Evolutionary conservation across 2,113 vertebrate genomes (phyloP), one percentile per base, ranked within the genome.

Genomic region (Polypterus bichir): DNA sequence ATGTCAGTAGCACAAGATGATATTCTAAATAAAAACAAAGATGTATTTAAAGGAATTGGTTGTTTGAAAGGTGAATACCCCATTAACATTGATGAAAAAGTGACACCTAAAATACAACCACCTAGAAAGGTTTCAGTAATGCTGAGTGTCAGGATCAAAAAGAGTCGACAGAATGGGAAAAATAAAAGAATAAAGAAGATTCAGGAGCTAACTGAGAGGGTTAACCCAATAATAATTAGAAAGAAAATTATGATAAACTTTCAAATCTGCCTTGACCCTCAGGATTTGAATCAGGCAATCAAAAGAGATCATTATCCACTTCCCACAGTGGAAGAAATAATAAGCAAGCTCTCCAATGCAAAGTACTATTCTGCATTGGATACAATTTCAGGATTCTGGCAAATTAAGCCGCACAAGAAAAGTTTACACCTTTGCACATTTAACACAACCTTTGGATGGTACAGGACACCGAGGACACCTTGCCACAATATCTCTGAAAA

Each of bases 351-450:
- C 4, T 10, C 49, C 4, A 61, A 69, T 52, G 64, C 64, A 3
- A 64, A 63, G 49, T 69, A 69, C 54, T 66, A 63, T 59, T 53
- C 61, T 53, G 59, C 54, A 11, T 44, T 69, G 5, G 64, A 69
- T 46, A 54, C 64, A 61, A 69, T 61, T 9, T 69, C 64, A 61
- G 68, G 64, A 7, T 66, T 64, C 61, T 69, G 68, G 61, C 64
- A 66, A 63, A 58, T 66, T 4, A 66, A 64, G 52, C 48, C 66
- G 53, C 64, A 66, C 9, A 55, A 69, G 6, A 60, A 48, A 48
- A 66, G 64, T 62, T 64, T 54, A 53, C 6, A 47, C 46, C 68
- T 69, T 4, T 69, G 59, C 60, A 61, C 62, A 3, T 59, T 59
- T 11, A 69, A 61, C 64, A 61, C 68, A 47, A 45, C 55, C 6